A percentile compares a stretch with the other conserved stretches of the same genome.
phyloP scores from a whole-genome alignment of 2,113 vertebrate species.

The Urocolius indicus region DNA sequence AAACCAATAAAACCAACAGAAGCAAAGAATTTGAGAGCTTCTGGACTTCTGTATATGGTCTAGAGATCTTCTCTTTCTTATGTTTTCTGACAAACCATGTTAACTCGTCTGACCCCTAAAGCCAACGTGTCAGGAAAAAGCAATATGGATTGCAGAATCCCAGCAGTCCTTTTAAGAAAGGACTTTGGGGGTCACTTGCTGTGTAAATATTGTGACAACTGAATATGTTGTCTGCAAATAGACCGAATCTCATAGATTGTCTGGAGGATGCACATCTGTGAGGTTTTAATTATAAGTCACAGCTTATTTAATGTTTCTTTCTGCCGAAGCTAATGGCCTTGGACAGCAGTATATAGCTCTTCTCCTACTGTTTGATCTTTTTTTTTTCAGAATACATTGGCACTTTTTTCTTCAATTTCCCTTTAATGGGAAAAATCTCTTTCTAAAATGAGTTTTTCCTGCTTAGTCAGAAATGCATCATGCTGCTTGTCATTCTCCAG shows the following conservation, averaged over 20 bases:
- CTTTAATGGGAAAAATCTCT: constrained; percentile 41
- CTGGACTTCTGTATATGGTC: neutral
- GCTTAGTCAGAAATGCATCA: constrained; percentile 61
- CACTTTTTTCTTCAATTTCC: constrained; percentile 11
- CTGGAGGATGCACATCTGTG: neutral
- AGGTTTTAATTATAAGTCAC: constrained; percentile 47
- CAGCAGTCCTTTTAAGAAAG: neutral
- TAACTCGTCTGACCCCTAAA: neutral
- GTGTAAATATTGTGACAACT: neutral
- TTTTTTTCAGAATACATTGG: constrained; percentile 17
- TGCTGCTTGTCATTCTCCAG: constrained; percentile 28
- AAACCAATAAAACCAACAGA: neutral
- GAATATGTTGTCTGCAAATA: neutral
- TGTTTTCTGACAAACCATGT: neutral
- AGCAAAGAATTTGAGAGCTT: neutral
- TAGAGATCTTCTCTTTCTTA: neutral
- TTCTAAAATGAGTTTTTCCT: constrained; percentile 51
- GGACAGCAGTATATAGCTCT: neutral
- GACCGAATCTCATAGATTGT: neutral
- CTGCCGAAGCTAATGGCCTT: constrained; percentile 1
- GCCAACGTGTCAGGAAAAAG: neutral
- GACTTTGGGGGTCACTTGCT: neutral
- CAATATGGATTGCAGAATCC: neutral
- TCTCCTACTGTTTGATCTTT: neutral
- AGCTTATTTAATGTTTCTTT: constrained; percentile 36